Evolutionary conservation across 2,113 vertebrate genomes (phyloP).

Genomic region (Pseudorectes ferrugineus): DNA sequence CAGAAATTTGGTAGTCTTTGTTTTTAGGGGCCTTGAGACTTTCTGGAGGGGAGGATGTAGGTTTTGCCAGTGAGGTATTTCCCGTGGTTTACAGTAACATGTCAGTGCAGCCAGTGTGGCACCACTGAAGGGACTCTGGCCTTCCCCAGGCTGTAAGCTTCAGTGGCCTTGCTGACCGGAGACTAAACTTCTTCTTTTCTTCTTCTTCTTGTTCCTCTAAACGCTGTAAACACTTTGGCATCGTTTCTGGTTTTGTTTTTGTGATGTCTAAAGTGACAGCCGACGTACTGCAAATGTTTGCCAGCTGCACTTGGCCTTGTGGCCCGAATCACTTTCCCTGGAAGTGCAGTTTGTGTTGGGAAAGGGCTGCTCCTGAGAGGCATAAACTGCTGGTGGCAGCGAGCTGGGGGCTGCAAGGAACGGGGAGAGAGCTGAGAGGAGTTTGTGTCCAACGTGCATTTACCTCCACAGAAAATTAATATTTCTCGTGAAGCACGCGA

Average conservation of each 20-base stretch:
- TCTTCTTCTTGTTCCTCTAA: background rate
- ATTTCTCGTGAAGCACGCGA: accelerated
- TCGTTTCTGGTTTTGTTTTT: accelerated
- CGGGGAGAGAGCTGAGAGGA: accelerated
- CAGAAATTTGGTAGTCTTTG: too few species aligned
- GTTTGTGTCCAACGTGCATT: background rate
- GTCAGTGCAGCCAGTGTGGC: background rate
- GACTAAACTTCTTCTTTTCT: background rate
- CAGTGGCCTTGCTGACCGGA: background rate
- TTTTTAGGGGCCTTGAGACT: background rate
- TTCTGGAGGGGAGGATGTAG: background rate
- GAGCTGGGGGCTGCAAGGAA: accelerated
- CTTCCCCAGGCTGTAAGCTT: background rate
- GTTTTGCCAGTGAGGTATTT: background rate
- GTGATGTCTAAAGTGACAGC: background rate
- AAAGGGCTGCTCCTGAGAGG: accelerated
- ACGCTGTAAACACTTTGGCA: background rate
- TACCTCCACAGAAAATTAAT: accelerated
- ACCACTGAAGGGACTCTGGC: background rate
- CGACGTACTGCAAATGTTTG: accelerated
- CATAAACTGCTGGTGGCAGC: background rate
- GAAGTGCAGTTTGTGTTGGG: background rate
- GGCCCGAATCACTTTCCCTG: accelerated
- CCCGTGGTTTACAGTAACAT: background rate
- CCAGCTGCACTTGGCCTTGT: background rate